Percentiles rank a stretch among this genome's conserved stretches.
These are phyloP conservation scores for Pimephales promelas DNA, from an alignment of 2,113 vertebrate genomes.

Conservation along the genomic window DNA sequence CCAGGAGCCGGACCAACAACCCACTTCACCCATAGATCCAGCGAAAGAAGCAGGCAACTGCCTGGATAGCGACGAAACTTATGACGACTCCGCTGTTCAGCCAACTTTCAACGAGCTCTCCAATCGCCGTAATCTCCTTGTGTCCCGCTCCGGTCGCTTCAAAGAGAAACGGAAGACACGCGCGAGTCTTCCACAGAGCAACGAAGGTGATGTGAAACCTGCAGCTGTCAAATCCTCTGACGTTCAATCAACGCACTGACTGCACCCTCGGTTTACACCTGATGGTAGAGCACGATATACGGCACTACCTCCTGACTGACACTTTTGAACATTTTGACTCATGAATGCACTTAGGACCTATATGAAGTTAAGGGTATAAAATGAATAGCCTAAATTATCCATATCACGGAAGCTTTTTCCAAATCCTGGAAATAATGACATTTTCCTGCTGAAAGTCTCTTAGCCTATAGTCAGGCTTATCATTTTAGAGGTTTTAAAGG, in stretches of 20 bases:
- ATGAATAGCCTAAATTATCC: background rate
- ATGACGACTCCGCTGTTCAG: constrained; percentile 71
- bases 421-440: background rate
- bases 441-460: background rate
- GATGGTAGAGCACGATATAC: background rate
- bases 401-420: background rate
- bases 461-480: background rate
- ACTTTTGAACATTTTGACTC: background rate
- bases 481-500: background rate
- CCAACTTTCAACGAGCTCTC: constrained; percentile 75
- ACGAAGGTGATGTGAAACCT: constrained; percentile 74
- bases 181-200: constrained; percentile 77
- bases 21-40: constrained; percentile 46
- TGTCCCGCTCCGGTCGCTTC: constrained; percentile 92
- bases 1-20: constrained; percentile 28
- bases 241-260: background rate
- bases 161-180: constrained; percentile 86
- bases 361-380: background rate
- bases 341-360: constrained; percentile 40
- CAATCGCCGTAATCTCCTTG: constrained; percentile 85
- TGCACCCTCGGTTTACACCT: background rate
- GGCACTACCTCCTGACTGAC: constrained; percentile 4
- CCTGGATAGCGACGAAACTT: constrained; percentile 62
- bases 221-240: background rate
- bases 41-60: constrained; percentile 59